These are phyloP conservation scores for Vanessa atalanta DNA, from an alignment of 1,140 invertebrate genomes.

Conservation along the genomic window DNA sequence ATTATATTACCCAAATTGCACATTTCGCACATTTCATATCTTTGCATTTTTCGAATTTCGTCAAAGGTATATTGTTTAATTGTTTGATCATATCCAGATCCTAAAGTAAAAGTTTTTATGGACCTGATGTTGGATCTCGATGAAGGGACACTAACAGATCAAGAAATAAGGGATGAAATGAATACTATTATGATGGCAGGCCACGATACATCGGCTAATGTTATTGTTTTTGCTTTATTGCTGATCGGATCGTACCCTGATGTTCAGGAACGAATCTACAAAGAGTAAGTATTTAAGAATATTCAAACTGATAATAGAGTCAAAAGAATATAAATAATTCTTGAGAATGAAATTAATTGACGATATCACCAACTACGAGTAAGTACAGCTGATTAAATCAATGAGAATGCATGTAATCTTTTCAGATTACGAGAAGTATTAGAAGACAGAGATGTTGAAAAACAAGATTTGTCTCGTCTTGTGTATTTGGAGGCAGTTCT, in stretches of 20 bases:
- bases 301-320: too few species aligned
- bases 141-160: slow-evolving; percentile 38
- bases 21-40: too few species aligned
- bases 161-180: slow-evolving; percentile 49
- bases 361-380: too few species aligned
- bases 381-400: not conserved
- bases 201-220: slow-evolving; percentile 45
- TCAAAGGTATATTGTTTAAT: not conserved
- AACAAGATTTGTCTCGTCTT: slow-evolving; percentile 81
- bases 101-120: slow-evolving; percentile 43
- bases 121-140: slow-evolving; percentile 42
- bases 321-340: too few species aligned
- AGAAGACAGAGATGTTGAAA: slow-evolving; percentile 66
- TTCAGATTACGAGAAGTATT: slow-evolving; percentile 52
- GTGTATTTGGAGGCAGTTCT: slow-evolving; percentile 83
- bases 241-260: slow-evolving; percentile 45
- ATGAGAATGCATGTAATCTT: not conserved
- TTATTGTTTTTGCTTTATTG: slow-evolving; percentile 32
- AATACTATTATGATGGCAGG: slow-evolving; percentile 49
- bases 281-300: slow-evolving; percentile 44
- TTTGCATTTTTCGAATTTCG: too few species aligned
- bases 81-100: not conserved
- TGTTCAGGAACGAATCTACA: slow-evolving; percentile 48
- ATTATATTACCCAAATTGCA: too few species aligned
- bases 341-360: too few species aligned